phyloP scores from a whole-genome alignment of 2,797 vertebrate species.

The Okamejei kenojei region DNA sequence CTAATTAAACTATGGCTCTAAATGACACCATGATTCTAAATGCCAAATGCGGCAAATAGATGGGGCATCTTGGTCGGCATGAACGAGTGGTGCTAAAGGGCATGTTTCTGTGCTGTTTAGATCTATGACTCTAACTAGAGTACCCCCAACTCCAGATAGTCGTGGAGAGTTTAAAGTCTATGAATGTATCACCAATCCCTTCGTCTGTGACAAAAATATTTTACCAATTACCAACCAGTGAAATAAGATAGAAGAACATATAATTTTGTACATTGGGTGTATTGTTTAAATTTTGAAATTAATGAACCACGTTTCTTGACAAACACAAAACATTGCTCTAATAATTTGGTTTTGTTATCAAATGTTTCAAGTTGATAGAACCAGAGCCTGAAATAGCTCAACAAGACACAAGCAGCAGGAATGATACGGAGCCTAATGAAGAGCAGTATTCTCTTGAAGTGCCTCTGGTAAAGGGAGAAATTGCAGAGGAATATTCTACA shows the following conservation, averaged over 20 bases:
- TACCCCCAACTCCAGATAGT: neutral
- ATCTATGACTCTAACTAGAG: neutral
- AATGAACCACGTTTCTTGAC: neutral
- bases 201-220: neutral
- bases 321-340: neutral
- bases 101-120: no score
- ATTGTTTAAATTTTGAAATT: neutral
- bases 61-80: no score
- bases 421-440: slow-evolving; percentile 33
- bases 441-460: slow-evolving; percentile 19
- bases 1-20: neutral
- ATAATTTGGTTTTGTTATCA: neutral
- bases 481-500: neutral
- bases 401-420: neutral
- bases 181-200: neutral
- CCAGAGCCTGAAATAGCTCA: slow-evolving; percentile 36
- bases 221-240: neutral
- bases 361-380: slow-evolving; percentile 41
- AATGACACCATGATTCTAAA: no score
- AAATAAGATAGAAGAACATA: neutral
- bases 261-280: neutral
- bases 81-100: no score
- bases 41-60: no score
- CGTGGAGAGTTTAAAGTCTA: neutral
- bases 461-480: neutral